These are phyloP conservation scores for Molossus alvarezi DNA, from an alignment of 2,797 vertebrate species.

Conservation along the genomic window DNA sequence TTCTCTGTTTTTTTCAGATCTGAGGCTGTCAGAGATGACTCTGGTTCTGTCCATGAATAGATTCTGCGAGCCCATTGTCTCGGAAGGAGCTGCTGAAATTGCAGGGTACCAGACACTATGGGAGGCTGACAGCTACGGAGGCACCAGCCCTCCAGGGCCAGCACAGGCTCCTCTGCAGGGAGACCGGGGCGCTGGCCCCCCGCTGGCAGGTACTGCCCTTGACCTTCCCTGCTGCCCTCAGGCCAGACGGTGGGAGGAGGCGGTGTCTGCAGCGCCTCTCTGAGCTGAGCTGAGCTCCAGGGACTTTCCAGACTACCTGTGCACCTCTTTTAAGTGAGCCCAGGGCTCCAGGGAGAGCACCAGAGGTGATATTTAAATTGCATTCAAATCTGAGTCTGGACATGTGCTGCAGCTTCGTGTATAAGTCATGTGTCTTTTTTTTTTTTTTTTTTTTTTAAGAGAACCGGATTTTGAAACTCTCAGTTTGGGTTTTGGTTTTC, in stretches of 20 bases:
- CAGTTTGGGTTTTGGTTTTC: constrained; percentile 68
- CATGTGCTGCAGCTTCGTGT: neutral
- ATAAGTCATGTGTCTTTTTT: neutral
- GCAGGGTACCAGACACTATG: constrained; percentile 93
- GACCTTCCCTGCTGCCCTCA: neutral
- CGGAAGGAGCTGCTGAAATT: constrained; percentile 93
- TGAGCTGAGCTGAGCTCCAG: neutral
- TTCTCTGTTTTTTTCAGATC: constrained; percentile 82
- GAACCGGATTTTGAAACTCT: constrained; percentile 31
- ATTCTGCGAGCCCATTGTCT: constrained; percentile 94
- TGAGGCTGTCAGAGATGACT: constrained; percentile 94
- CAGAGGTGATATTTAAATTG: neutral
- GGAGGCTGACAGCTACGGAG: constrained; percentile 93
- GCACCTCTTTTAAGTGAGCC: neutral
- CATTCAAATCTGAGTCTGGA: constrained; percentile 1
- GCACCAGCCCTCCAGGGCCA: constrained; percentile 88
- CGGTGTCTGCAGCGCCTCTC: neutral
- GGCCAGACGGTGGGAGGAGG: neutral
- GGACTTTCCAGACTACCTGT: neutral
- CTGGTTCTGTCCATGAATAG: constrained; percentile 98
- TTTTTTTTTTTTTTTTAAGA: neutral
- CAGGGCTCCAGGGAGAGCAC: neutral
- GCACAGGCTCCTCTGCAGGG: constrained; percentile 80
- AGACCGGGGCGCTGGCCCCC: constrained; percentile 78
- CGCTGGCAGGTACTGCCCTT: constrained; percentile 78